Evolutionary conservation across 2,113 vertebrate genomes (phyloP).

Genomic region (Pelvicachromis taeniatus): DNA sequence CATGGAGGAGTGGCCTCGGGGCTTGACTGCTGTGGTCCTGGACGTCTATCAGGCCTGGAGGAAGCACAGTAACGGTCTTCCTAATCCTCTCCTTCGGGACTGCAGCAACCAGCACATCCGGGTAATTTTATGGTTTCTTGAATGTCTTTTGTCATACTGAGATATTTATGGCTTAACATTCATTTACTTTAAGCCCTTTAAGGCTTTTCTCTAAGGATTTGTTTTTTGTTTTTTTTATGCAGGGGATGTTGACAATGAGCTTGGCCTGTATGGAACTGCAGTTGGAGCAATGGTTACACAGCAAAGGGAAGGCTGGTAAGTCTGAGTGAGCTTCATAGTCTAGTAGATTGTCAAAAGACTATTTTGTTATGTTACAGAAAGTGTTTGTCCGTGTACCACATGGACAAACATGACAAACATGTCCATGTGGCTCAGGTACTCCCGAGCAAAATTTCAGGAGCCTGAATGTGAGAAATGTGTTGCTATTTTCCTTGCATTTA

Average conservation of each 20-base stretch:
- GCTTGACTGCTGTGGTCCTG: conserved; percentile 83
- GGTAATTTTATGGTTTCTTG: conserved; percentile 60
- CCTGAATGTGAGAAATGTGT: not conserved
- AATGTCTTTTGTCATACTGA: not conserved
- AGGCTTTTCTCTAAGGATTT: not conserved
- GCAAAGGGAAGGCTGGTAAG: conserved; percentile 87
- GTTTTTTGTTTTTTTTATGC: not conserved
- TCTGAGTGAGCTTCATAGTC: not conserved
- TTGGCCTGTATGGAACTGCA: conserved; percentile 95
- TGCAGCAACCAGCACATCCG: conserved; percentile 85
- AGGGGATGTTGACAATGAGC: conserved; percentile 96
- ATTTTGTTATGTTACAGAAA: not conserved
- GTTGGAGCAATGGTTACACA: conserved; percentile 88
- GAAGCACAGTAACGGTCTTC: conserved; percentile 87
- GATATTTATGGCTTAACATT: not conserved
- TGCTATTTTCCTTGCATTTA: not conserved
- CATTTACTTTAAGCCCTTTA: not conserved
- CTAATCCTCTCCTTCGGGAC: conserved; percentile 89
- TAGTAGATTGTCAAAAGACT: not conserved
- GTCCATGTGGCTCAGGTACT: too few relatives aligned
- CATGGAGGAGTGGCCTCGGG: conserved; percentile 85
- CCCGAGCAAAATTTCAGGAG: not conserved
- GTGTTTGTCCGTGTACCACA: not conserved
- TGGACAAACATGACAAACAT: not conserved
- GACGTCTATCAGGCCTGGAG: conserved; percentile 88